Percentiles rank a stretch among this genome's conserved stretches.
These are phyloP conservation scores for Silurus meridionalis DNA, from an alignment of 2,113 vertebrate genomes.

Conservation along the genomic window DNA sequence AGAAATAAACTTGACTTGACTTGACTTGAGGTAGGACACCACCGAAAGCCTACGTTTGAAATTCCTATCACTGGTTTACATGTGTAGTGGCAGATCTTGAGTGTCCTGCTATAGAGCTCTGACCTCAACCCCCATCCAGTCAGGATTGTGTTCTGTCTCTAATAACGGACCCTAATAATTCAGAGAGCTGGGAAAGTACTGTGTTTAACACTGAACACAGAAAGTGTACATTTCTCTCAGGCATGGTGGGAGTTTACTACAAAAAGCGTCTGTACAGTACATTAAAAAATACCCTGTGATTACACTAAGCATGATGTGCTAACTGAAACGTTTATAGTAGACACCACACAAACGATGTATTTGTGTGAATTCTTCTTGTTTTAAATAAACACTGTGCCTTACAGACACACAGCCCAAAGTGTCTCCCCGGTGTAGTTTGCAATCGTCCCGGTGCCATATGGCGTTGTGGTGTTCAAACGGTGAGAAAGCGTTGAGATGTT, in stretches of 20 bases:
- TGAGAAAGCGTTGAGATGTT: conserved; percentile 25
- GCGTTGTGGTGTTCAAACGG: not conserved
- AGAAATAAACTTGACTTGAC: too few species aligned
- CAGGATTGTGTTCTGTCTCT: too few species aligned
- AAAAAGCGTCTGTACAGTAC: not conserved
- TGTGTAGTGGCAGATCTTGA: too few species aligned
- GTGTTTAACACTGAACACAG: too few species aligned
- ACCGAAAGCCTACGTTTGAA: too few species aligned
- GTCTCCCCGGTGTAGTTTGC: not conserved
- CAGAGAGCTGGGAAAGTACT: too few species aligned
- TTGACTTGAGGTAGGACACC: too few species aligned
- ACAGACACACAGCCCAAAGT: conserved; percentile 5
- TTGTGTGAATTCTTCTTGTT: not conserved
- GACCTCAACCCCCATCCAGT: too few species aligned
- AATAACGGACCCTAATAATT: too few species aligned
- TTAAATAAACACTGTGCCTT: not conserved
- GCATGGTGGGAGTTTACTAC: not conserved
- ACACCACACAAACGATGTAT: not conserved
- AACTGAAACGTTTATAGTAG: not conserved
- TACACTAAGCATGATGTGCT: not conserved
- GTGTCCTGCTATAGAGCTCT: too few species aligned
- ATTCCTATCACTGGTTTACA: too few species aligned
- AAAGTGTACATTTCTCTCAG: not conserved
- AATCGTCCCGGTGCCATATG: conserved; percentile 29
- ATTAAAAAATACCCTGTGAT: not conserved